Conservation (phyloP, 2,888 invertebrate species). For the Microplitis deprimator region DNA sequence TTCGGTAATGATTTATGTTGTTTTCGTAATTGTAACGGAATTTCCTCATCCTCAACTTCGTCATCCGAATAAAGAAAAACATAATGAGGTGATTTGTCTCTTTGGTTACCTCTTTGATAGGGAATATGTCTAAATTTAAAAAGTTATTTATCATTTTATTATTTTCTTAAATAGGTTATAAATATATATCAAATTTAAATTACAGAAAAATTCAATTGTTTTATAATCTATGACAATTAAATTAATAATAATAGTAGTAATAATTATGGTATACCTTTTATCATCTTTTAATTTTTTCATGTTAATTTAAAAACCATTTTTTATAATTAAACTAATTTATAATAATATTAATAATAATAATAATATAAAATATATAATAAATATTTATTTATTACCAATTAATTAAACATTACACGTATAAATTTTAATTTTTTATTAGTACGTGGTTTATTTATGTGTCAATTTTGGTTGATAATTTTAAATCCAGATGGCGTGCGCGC, state of each 20-base stretch:
- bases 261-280: neutral
- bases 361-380: too few relatives aligned
- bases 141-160: constrained; percentile 17
- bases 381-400: neutral
- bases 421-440: neutral
- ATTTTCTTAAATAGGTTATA: neutral
- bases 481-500: neutral
- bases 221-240: neutral
- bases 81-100: constrained; percentile 67
- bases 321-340: neutral
- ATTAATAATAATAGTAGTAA: neutral
- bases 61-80: constrained; percentile 68
- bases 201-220: too few relatives aligned
- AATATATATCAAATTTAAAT: neutral
- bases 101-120: constrained; percentile 65
- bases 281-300: constrained; percentile 19
- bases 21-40: constrained; percentile 72
- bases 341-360: too few relatives aligned
- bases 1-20: constrained; percentile 59
- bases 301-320: neutral
- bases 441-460: neutral
- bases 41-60: constrained; percentile 69
- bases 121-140: constrained; percentile 56
- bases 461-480: neutral
- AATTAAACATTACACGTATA: neutral